Evolutionary conservation across 2,113 vertebrate species (phyloP), one percentile per base, ranked within the genome.

Genomic region (Rhinichthys klamathensis): DNA sequence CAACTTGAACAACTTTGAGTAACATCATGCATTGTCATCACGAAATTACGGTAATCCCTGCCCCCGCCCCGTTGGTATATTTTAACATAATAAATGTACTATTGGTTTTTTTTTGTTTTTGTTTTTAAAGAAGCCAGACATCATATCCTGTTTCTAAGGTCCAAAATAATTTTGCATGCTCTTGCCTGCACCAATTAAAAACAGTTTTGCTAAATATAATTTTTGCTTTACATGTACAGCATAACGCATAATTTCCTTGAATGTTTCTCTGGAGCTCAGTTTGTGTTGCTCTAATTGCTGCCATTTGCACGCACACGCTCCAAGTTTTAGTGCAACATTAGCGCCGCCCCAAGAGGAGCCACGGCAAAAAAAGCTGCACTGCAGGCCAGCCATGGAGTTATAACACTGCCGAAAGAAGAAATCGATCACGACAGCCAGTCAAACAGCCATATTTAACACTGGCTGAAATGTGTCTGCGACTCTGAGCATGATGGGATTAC

Each of bases 401-500:
- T 46, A 41, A 63, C 60, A 35, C 7, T 21, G 10, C 65, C 56
- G 7, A 72, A n/a, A 65, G 27, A 74, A 84, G 44, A 87, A 44
- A 85, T 82, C 51, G 69, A 84, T 85, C 78, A 81, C 21, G 49
- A 16, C 63, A 35, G 18, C 35, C 35, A 49, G 27, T 83, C 60
- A 44, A 76, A 82, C 72, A 85, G 38, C 78, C 61, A 85, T 85
- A 70, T 83, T 85, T 85, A 80, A 85, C 75, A 81, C 70, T 83
- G 81, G 79, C 86, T 86, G 72, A 88, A 83, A 80, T 76, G 58
- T 89, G 85, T 90, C 88, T 91, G 90, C 84, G 87, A 89, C 88
- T 85, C 82, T 63, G 82, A 80, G 84, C 38, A 41, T 89, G 87
- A 91, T 91, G 86, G 87, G 88, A 92, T 92, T 90, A 91, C 88